Conservation (phyloP, 2,113 vertebrate genomes). For the Eptatretus burgeri region DNA sequence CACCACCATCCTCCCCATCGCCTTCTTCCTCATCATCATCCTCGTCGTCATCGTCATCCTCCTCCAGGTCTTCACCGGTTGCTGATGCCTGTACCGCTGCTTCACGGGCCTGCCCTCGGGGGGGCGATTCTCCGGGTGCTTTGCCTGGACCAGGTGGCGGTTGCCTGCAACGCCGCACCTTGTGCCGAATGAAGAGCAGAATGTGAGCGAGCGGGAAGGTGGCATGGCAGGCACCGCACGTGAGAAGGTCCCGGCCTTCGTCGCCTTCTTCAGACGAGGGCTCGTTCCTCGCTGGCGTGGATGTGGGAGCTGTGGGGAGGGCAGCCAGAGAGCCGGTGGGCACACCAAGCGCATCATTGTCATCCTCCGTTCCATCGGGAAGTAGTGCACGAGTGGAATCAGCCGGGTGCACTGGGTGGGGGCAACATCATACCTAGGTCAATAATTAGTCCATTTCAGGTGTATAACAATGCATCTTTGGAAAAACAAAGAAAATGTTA, state of each 20-base stretch:
- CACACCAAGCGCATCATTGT: neutral
- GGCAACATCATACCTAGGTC: no score
- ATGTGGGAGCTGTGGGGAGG: neutral
- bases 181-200: slow-evolving; percentile 32
- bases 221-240: slow-evolving; percentile 28
- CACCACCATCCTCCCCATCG: neutral
- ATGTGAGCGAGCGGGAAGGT: slow-evolving; percentile 31
- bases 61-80: neutral
- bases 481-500: no score
- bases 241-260: slow-evolving; percentile 20
- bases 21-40: neutral
- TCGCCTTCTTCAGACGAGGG: neutral
- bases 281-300: neutral
- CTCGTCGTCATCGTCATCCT: neutral
- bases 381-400: neutral
- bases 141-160: neutral
- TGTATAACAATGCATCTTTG: no score
- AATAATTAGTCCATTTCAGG: no score
- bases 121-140: neutral
- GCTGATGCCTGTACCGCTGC: neutral
- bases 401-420: no score
- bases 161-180: slow-evolving; percentile 21
- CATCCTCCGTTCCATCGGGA: neutral
- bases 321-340: neutral
- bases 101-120: neutral